A percentile compares a stretch with the other conserved stretches of the same genome.
These are phyloP conservation scores for Stenodera caucasica DNA, from an alignment of 2,888 invertebrate species.

Conservation along the genomic window DNA sequence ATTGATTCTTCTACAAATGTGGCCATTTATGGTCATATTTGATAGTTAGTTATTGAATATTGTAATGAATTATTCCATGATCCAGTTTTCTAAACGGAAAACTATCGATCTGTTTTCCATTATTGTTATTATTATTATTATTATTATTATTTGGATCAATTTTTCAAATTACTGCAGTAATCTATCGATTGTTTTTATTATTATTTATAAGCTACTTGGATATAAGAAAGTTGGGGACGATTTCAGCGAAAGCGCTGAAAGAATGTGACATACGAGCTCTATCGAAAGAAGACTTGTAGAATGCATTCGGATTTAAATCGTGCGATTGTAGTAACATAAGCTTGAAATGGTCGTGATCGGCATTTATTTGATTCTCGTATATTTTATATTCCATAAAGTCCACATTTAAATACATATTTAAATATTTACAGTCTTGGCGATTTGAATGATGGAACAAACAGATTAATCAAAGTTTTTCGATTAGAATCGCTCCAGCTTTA, in stretches of 20 bases:
- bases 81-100: conserved; percentile 24
- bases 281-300: conserved; percentile 23
- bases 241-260: not conserved
- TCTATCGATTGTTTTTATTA: too few species aligned
- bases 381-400: conserved; percentile 30
- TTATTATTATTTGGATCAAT: too few species aligned
- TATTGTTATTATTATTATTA: too few species aligned
- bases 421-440: not conserved
- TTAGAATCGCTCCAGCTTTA: too few species aligned
- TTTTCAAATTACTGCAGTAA: too few species aligned
- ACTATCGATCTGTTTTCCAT: conserved; percentile 12
- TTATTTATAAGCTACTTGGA: too few species aligned
- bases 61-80: conserved; percentile 25
- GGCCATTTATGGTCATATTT: not conserved
- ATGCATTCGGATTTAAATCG: conserved; percentile 38
- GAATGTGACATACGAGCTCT: conserved; percentile 15
- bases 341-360: conserved; percentile 35
- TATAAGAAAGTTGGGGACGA: not conserved
- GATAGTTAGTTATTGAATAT: conserved; percentile 25
- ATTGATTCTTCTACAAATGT: conserved; percentile 14
- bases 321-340: conserved; percentile 32
- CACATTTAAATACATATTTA: not conserved
- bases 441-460: not conserved
- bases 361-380: conserved; percentile 32
- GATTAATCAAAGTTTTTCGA: too few species aligned